phyloP scores from a whole-genome alignment of 2,888 invertebrate species.

The Pristionchus arcanus region DNA sequence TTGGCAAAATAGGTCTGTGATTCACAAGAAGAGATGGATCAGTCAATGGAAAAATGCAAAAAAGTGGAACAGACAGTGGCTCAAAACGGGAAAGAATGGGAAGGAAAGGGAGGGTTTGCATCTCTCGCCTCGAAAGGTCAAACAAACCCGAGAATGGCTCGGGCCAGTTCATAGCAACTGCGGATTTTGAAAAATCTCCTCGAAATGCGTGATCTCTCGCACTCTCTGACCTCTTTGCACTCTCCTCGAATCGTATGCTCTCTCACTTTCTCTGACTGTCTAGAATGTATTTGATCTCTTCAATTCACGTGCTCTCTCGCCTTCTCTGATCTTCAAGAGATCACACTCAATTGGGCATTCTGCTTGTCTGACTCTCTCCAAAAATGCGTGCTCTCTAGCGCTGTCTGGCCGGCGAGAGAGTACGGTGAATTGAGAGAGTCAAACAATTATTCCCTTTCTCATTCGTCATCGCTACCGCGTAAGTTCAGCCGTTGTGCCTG shows the following conservation, averaged over 20 bases:
- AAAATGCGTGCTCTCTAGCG: not conserved
- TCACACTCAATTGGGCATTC: not conserved
- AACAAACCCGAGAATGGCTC: constrained; percentile 17
- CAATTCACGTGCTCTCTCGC: not conserved
- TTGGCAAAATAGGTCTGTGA: no score
- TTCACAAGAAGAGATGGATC: not conserved
- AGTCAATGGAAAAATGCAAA: not conserved
- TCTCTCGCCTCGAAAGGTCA: constrained; percentile 20
- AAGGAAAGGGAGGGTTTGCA: not conserved
- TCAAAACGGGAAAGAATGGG: not conserved
- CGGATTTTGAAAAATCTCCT: not conserved
- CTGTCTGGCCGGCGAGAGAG: not conserved
- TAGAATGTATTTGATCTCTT: no score
- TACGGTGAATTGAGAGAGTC: not conserved
- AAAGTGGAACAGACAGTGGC: not conserved
- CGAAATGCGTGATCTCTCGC: not conserved
- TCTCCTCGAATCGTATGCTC: not conserved
- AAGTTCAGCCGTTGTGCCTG: not conserved
- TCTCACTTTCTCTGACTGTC: not conserved
- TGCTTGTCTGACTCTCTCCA: not conserved
- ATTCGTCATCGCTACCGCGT: not conserved
- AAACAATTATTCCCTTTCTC: not conserved
- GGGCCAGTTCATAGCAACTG: not conserved
- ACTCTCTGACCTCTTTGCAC: not conserved
- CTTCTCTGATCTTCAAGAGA: not conserved